These are phyloP conservation scores for Oryzias celebensis DNA, from an alignment of 2,113 vertebrate genomes.

Conservation along the genomic window DNA sequence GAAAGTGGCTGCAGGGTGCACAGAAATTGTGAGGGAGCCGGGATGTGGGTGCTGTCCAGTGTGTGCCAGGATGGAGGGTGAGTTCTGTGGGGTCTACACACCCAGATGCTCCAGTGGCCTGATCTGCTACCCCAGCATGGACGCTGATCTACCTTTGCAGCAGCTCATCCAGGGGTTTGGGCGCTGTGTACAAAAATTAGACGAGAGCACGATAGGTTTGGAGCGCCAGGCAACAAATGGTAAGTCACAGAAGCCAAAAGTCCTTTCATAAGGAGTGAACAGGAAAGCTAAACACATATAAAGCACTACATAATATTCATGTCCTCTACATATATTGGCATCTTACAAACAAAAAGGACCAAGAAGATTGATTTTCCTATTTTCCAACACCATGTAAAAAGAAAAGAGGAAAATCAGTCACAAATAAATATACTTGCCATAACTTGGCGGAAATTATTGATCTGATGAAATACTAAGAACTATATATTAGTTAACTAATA, in stretches of 20 bases:
- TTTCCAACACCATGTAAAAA: too few species aligned
- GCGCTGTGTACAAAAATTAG: slow-evolving; percentile 80
- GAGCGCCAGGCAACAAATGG: slow-evolving; percentile 67
- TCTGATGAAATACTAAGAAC: too few species aligned
- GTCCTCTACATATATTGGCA: too few species aligned
- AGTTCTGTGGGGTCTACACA: slow-evolving; percentile 88
- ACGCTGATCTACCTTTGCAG: slow-evolving; percentile 83
- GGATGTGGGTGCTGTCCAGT: slow-evolving; percentile 89
- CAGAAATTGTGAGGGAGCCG: slow-evolving; percentile 84
- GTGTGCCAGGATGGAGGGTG: slow-evolving; percentile 80
- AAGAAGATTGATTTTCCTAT: too few species aligned
- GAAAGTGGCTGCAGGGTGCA: slow-evolving; percentile 66
- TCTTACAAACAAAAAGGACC: too few species aligned
- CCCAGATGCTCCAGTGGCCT: slow-evolving; percentile 85
- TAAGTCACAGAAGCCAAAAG: slow-evolving; percentile 29
- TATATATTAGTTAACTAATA: too few species aligned
- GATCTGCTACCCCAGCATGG: slow-evolving; percentile 83
- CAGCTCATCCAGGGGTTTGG: slow-evolving; percentile 87
- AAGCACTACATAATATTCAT: too few species aligned
- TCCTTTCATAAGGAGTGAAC: too few species aligned
- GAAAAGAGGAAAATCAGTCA: too few species aligned
- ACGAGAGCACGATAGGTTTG: slow-evolving; percentile 62
- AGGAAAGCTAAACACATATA: too few species aligned
- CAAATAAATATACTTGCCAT: too few species aligned
- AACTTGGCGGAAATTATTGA: too few species aligned